These are phyloP conservation scores for Euphonia xanthogaster DNA, from an alignment of 2,797 vertebrate species.

Conservation along the genomic window DNA sequence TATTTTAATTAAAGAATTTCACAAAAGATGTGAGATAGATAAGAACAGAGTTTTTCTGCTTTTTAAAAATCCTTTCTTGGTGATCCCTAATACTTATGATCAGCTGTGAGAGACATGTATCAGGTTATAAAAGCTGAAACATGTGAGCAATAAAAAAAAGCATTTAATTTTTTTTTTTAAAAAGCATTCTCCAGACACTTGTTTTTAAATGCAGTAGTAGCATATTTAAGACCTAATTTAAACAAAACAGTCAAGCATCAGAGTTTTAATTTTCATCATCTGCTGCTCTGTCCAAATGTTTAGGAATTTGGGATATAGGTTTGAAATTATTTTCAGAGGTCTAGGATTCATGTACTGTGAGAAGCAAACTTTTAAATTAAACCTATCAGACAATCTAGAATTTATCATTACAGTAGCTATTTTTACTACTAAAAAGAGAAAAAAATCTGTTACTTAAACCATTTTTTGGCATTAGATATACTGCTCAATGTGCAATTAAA, in stretches of 20 bases:
- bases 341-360: accelerated
- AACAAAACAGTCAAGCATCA: not conserved
- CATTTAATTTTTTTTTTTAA: not conserved
- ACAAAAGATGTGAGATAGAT: not conserved
- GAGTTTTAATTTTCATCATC: not conserved
- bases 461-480: not conserved
- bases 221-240: not conserved
- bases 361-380: not conserved
- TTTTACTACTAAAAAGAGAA: not conserved
- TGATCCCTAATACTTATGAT: not conserved
- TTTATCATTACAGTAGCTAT: not conserved
- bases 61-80: not conserved
- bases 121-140: not conserved
- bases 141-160: not conserved
- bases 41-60: not conserved
- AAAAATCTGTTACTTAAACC: not conserved
- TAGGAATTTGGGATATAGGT: not conserved
- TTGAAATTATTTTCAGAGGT: not conserved
- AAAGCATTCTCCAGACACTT: not conserved
- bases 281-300: not conserved
- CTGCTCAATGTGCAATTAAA: not conserved
- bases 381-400: not conserved
- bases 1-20: not conserved
- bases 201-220: not conserved
- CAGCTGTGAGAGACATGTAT: not conserved